Base-by-base conservation (phyloP, 2,113 vertebrate genomes). In the Odocoileus hemionus region DNA sequence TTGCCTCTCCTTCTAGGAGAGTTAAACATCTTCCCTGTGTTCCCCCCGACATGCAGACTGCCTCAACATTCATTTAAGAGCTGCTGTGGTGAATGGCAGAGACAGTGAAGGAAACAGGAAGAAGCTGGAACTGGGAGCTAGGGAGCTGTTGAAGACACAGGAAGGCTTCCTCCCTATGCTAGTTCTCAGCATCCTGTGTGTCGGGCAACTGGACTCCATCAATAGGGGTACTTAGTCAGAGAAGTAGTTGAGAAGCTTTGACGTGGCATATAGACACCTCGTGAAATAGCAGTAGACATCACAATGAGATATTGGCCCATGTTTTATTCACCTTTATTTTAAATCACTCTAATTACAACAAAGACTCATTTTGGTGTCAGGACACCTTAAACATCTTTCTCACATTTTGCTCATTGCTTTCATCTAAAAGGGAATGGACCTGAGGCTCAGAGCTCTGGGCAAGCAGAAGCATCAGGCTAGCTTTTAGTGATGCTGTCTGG, bases 211-310 rank as follows among this genome's bases (percentile, higher is more conserved):
- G 39, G 6, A 23, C n/a, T 76, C 45, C 36, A 8, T 58, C 0
- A 3, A 60, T 16, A 1, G 0, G 14, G 7, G 30, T 10, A 15
- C 28, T 21, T 9, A 28, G 36, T 4, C 10, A 54, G 1, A 13
- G 45, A 7, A 23, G 10, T 1, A 9, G 89, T 4, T 33, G 74
- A 17, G 74, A 57, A 79, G 47, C 6, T 82, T 33, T 36, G 19
- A 39, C 3, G 4, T 2, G 16, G 58, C 8, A 19, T 14, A 25
- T 0, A 36, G 5, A 28, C 13, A 28, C 2, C 43, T 76, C 12
- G 3, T 30, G 19, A 92, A 30, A 45, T 1, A 58, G 43, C 23
- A 39, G 39, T 0, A 8, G 85, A 23, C 7, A 3, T 30, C 26
- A 5, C 1, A 11, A 3, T 3, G 90, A 90, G 57, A 67, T 54